Evolutionary conservation across 2,113 vertebrate genomes (phyloP).

Genomic region (cat (Felis catus)): F.catus_Fca126_mat1.0 CM031412.1:32754001-32754500

Average conservation of each 20-base stretch:
- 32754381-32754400: neutral
- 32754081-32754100: conserved; percentile 49
- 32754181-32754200: neutral
- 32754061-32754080: conserved; percentile 69
- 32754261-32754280: neutral
- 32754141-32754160: neutral
- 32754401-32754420: neutral
- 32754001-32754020: conserved; percentile 70
- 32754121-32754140: conserved; percentile 22
- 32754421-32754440: neutral
- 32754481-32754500: neutral
- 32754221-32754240: neutral
- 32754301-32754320: neutral
- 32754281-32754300: neutral
- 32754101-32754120: conserved; percentile 5
- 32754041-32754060: conserved; percentile 72
- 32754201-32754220: neutral
- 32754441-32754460: neutral
- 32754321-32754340: neutral
- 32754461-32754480: neutral
- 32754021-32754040: conserved; percentile 67
- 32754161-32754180: neutral
- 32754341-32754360: neutral
- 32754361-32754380: neutral
- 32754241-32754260: neutral